Evolutionary conservation across 2,888 invertebrate species (phyloP).

Genomic region (Rhyacophila evoluta): DNA sequence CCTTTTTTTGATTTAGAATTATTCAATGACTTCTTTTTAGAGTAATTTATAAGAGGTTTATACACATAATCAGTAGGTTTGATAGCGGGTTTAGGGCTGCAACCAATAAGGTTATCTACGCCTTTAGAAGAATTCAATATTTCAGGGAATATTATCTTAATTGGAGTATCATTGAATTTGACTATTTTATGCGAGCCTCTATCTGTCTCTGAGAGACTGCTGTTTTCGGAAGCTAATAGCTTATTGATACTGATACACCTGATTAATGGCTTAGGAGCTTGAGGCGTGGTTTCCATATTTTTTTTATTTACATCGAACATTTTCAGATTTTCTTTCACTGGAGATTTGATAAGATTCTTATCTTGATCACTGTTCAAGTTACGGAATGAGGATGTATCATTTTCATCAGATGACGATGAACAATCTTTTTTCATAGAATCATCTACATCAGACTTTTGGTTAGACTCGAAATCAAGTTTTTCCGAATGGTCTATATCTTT

Average conservation of each 20-base stretch:
- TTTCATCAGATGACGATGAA: slow-evolving; percentile 59
- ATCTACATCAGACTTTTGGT: no score
- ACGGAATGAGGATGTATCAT: not conserved
- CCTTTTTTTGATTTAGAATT: not conserved
- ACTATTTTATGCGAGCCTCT: slow-evolving; percentile 29
- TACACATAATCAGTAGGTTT: not conserved
- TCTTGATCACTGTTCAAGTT: not conserved
- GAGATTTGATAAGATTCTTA: not conserved
- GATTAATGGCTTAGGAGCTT: not conserved
- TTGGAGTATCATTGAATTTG: slow-evolving; percentile 35
- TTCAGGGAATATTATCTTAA: slow-evolving; percentile 8
- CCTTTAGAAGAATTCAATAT: not conserved
- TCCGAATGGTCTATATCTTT: no score
- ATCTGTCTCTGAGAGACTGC: not conserved
- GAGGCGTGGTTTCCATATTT: not conserved
- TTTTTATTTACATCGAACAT: not conserved
- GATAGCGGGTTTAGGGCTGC: not conserved
- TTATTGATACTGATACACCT: slow-evolving; percentile 41
- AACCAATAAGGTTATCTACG: not conserved
- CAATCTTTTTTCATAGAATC: slow-evolving; percentile 58
- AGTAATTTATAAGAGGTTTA: not conserved
- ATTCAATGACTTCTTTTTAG: not conserved
- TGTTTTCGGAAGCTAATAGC: not conserved
- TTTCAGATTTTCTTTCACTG: not conserved
- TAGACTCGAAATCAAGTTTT: no score